Conservation (phyloP, 2,113 vertebrate species). For the Azemiops feae region DNA sequence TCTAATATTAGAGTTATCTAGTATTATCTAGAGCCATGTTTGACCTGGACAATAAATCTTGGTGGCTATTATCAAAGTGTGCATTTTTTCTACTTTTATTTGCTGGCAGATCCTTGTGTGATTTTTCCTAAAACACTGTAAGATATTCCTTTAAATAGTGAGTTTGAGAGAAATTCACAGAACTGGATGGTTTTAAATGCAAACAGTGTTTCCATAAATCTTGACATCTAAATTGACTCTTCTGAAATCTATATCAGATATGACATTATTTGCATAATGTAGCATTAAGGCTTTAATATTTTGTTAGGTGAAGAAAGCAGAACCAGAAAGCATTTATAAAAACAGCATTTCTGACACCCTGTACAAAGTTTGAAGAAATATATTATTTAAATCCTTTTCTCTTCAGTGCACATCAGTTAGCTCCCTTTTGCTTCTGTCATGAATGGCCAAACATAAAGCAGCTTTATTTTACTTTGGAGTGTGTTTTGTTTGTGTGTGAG, state of each 20-base stretch:
- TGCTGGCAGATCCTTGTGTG: neutral
- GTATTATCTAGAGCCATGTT: neutral
- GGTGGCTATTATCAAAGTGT: neutral
- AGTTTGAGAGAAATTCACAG: neutral
- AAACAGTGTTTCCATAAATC: neutral
- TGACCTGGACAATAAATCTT: neutral
- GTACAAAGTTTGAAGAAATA: constrained; percentile 27
- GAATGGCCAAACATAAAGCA: constrained; percentile 27
- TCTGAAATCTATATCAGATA: neutral
- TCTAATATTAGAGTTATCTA: neutral
- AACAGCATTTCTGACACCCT: constrained; percentile 28
- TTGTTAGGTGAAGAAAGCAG: constrained; percentile 19
- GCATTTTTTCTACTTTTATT: neutral
- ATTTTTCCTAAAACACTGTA: neutral
- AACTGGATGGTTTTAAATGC: neutral
- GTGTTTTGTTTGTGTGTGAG: constrained; percentile 18
- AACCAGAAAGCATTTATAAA: constrained; percentile 36
- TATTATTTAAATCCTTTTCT: constrained; percentile 21
- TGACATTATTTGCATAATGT: constrained; percentile 1
- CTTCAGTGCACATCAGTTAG: constrained; percentile 23
- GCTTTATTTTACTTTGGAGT: constrained; percentile 32
- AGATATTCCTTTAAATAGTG: neutral
- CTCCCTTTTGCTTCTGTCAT: constrained; percentile 26
- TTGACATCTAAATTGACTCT: neutral
- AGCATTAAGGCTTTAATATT: constrained; percentile 23